These are phyloP conservation scores for Myotis davidii DNA, from an alignment of 2,113 vertebrate species.

Conservation along the genomic window DNA sequence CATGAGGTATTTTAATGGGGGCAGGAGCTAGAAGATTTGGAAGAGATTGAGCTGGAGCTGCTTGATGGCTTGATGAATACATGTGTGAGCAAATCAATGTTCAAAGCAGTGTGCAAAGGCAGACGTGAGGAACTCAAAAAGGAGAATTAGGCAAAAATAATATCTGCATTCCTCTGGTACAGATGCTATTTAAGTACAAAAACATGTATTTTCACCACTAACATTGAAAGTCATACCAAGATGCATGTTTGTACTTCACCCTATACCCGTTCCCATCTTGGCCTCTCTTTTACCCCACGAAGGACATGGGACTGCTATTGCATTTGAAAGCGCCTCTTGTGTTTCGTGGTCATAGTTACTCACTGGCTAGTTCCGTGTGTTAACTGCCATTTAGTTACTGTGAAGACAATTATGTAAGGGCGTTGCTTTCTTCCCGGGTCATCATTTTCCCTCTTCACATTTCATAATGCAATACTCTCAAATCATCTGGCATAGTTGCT, in stretches of 20 bases:
- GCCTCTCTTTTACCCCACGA: not conserved
- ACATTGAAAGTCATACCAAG: not conserved
- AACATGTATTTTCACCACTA: not conserved
- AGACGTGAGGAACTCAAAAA: not conserved
- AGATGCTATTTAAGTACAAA: not conserved
- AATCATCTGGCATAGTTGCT: not conserved
- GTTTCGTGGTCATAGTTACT: not conserved
- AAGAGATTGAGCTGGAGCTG: not conserved
- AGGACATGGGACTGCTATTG: not conserved
- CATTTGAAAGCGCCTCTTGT: not conserved
- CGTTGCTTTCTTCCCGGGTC: not conserved
- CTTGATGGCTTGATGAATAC: not conserved
- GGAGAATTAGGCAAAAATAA: not conserved
- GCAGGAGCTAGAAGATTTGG: not conserved
- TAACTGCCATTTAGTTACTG: not conserved
- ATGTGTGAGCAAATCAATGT: not conserved
- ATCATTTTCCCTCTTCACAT: not conserved
- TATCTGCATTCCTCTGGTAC: not conserved
- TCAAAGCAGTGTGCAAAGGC: not conserved
- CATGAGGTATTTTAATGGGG: not conserved
- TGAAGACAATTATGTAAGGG: not conserved
- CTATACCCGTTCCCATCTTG: not conserved
- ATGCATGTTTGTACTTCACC: not conserved
- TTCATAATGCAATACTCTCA: not conserved
- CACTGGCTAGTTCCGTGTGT: not conserved